Conservation (phyloP, 1,140 invertebrate genomes). For the Drosophila nannoptera region DNA sequence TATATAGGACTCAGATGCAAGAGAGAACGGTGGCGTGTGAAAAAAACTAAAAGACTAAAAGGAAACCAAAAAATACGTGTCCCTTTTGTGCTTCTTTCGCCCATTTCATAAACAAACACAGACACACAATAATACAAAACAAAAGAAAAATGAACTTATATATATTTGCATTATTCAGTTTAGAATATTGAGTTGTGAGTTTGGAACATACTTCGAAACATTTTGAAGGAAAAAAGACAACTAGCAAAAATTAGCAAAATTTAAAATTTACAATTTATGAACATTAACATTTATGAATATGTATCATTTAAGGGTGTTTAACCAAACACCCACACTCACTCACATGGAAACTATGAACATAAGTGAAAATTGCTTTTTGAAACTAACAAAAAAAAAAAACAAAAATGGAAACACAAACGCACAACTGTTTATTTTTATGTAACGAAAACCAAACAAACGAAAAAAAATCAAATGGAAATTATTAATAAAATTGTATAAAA, state of each 20-base stretch:
- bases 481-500: constrained; percentile 80
- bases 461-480: constrained; percentile 75
- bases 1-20: constrained; percentile 21
- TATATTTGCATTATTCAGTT: constrained; percentile 41
- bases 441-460: constrained; percentile 81
- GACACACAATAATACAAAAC: constrained; percentile 14
- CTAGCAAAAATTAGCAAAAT: constrained; percentile 78
- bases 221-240: constrained; percentile 53
- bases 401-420: constrained; percentile 46
- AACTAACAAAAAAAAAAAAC: constrained; percentile 10
- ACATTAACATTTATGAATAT: constrained; percentile 38
- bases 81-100: constrained; percentile 65
- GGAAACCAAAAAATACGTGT: constrained; percentile 45
- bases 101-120: constrained; percentile 32
- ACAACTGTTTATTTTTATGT: constrained; percentile 90
- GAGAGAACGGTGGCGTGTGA: constrained; percentile 40
- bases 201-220: constrained; percentile 54
- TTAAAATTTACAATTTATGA: constrained; percentile 60
- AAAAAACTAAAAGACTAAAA: constrained; percentile 69
- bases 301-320: constrained; percentile 29
- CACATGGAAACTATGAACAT: constrained; percentile 33
- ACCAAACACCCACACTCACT: constrained; percentile 34
- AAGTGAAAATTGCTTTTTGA: constrained; percentile 35
- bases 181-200: constrained; percentile 58
- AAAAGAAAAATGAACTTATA: constrained; percentile 9